phyloP scores from a whole-genome alignment of 2,113 vertebrate genomes.

The Parotia lawesii region DNA sequence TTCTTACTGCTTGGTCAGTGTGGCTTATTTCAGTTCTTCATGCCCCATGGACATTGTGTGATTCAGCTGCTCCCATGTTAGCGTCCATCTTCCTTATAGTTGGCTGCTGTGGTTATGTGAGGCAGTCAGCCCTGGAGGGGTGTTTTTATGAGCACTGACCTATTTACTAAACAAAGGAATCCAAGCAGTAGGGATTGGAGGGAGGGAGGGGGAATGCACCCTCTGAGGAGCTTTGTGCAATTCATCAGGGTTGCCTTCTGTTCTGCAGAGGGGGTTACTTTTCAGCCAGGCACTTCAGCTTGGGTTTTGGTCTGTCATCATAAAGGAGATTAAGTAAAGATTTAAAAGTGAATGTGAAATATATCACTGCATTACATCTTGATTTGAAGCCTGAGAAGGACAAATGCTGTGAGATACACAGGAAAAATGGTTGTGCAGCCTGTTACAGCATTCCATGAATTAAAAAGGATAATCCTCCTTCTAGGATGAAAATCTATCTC shows the following conservation, averaged over 20 bases:
- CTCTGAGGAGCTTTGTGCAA: neutral
- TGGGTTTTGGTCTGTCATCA: neutral
- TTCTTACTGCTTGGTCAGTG: neutral
- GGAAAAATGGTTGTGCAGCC: neutral
- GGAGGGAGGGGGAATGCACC: neutral
- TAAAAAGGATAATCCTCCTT: neutral
- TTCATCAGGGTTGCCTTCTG: neutral
- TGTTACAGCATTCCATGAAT: neutral
- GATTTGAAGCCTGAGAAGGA: neutral
- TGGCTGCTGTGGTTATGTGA: neutral
- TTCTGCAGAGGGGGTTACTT: neutral
- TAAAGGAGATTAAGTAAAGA: neutral
- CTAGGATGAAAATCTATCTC: neutral
- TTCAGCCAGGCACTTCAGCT: neutral
- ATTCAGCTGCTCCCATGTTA: neutral
- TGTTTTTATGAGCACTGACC: slow-evolving; percentile 60
- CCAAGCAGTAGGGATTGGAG: neutral
- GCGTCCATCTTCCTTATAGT: rapidly evolving
- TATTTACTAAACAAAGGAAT: slow-evolving; percentile 60
- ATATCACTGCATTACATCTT: neutral
- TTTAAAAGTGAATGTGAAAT: neutral
- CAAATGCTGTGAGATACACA: neutral
- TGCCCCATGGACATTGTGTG: neutral
- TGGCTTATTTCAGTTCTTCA: neutral
- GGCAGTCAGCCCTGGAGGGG: neutral